Percentiles rank a stretch among this genome's conserved stretches.
phyloP scores from a whole-genome alignment of 2,113 vertebrate genomes.

The Sclerurus mexicanus region DNA sequence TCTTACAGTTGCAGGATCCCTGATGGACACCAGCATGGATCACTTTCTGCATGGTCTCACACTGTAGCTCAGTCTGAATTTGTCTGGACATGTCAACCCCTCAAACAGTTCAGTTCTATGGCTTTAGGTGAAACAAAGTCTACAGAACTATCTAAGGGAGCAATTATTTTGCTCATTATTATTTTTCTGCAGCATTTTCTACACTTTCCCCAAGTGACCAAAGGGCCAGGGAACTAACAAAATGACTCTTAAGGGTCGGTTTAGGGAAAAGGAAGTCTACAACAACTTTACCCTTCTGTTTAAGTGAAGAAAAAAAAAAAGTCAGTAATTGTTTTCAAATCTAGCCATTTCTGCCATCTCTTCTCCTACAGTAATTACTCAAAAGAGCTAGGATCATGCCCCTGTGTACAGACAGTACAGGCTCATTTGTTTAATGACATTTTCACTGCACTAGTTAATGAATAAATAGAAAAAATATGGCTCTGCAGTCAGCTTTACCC shows the following conservation, averaged over 20 bases:
- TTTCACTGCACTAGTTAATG: background rate
- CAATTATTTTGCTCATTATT: background rate
- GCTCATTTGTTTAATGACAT: background rate
- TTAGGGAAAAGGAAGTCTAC: background rate
- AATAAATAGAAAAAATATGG: background rate
- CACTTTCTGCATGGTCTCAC: rapidly evolving
- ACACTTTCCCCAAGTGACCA: background rate
- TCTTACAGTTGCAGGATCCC: background rate
- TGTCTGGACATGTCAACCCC: background rate
- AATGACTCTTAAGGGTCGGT: background rate
- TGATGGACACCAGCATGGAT: background rate
- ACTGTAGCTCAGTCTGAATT: background rate
- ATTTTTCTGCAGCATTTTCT: background rate
- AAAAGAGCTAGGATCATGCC: background rate
- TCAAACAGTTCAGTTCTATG: background rate
- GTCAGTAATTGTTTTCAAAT: background rate
- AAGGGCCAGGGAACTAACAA: background rate
- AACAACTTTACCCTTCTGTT: background rate
- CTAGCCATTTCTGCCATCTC: background rate
- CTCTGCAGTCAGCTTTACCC: background rate
- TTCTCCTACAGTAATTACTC: background rate
- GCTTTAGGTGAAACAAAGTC: background rate
- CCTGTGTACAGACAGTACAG: background rate
- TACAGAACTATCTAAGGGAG: background rate
- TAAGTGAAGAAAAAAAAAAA: background rate